These are phyloP conservation scores for Eptatretus burgeri DNA, from an alignment of 2,113 vertebrate genomes.

Conservation along the genomic window DNA sequence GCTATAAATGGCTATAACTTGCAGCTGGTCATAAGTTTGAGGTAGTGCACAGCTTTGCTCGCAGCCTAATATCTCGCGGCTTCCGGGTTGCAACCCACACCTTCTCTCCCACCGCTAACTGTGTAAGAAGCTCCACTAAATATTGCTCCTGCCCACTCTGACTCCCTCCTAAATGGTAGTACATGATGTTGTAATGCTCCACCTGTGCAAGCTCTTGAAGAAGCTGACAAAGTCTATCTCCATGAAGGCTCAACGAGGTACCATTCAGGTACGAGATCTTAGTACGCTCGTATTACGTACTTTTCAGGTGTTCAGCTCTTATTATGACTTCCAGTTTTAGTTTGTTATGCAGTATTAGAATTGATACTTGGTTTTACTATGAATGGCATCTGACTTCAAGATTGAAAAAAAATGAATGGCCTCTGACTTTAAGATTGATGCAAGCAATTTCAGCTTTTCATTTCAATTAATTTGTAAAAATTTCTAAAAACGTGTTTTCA, in stretches of 20 bases:
- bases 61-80: constrained; percentile 45
- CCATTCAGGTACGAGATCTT: constrained; percentile 54
- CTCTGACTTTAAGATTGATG: no score
- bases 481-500: no score
- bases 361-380: no score
- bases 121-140: constrained; percentile 71
- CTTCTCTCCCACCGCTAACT: constrained; percentile 63
- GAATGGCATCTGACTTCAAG: no score
- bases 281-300: no score
- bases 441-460: no score
- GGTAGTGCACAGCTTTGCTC: constrained; percentile 54
- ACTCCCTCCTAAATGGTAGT: constrained; percentile 70
- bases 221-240: constrained; percentile 43
- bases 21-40: constrained; percentile 63
- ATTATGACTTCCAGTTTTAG: no score
- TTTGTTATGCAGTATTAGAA: no score
- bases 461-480: no score
- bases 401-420: no score
- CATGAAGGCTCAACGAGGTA: constrained; percentile 30
- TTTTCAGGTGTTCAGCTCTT: no score
- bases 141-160: constrained; percentile 62
- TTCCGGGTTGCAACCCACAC: constrained; percentile 31
- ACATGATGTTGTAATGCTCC: constrained; percentile 65
- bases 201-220: constrained; percentile 54
- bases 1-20: constrained; percentile 19